Conservation (phyloP, 2,113 vertebrate species). For the Perccottus glenii region DNA sequence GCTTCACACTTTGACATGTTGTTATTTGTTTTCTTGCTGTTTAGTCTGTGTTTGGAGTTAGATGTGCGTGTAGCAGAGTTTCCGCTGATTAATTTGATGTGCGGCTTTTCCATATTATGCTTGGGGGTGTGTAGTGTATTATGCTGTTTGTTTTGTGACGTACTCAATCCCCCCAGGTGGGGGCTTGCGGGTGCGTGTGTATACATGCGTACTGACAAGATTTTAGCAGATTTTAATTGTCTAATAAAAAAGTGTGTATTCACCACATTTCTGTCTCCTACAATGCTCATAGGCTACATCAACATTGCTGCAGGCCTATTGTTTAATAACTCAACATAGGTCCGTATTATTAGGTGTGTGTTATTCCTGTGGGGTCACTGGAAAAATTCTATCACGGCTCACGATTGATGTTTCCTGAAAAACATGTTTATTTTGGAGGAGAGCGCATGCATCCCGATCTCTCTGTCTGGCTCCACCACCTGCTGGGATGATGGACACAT, state of each 20-base stretch:
- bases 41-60: too few relatives aligned
- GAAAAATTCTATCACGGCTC: slow-evolving; percentile 64
- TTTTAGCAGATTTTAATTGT: too few relatives aligned
- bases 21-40: too few relatives aligned
- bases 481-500: slow-evolving; percentile 54
- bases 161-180: too few relatives aligned
- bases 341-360: slow-evolving; percentile 3
- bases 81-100: too few relatives aligned
- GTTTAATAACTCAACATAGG: slow-evolving; percentile 4
- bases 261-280: not conserved
- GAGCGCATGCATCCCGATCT: slow-evolving; percentile 23
- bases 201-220: too few relatives aligned
- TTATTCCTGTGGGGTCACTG: slow-evolving; percentile 46
- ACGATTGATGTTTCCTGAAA: slow-evolving; percentile 61
- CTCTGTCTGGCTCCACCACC: slow-evolving; percentile 50
- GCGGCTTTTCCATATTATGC: too few relatives aligned
- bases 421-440: slow-evolving; percentile 71
- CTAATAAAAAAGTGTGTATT: not conserved
- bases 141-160: too few relatives aligned
- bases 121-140: too few relatives aligned
- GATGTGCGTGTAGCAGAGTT: too few relatives aligned
- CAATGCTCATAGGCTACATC: not conserved
- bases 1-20: too few relatives aligned
- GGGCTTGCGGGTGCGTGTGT: too few relatives aligned
- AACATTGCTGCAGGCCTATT: not conserved